These are phyloP conservation scores for Nothobranchius furzeri DNA, from an alignment of 2,113 vertebrate species.

Conservation along the genomic window DNA sequence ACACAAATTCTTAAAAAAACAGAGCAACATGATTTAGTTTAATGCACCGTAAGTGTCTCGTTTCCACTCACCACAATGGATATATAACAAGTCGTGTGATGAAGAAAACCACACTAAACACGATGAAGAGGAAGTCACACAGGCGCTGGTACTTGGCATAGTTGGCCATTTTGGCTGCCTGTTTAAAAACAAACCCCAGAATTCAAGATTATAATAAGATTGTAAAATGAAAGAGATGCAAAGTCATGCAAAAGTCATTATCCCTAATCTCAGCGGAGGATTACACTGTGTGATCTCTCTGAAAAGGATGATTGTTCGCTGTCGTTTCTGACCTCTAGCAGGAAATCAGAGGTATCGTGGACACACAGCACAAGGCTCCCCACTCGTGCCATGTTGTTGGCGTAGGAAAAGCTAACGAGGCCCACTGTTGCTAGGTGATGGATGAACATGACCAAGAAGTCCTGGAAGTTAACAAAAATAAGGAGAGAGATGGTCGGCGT, in stretches of 20 bases:
- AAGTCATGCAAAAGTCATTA: too few species aligned
- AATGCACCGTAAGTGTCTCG: too few species aligned
- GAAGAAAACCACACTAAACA: constrained; percentile 89
- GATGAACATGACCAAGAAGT: constrained; percentile 95
- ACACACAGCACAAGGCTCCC: constrained; percentile 91
- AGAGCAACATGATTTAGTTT: not conserved
- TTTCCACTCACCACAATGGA: constrained; percentile 89
- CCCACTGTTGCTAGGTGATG: constrained; percentile 90
- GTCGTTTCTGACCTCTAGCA: constrained; percentile 86
- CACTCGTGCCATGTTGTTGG: constrained; percentile 94
- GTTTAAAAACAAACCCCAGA: constrained; percentile 5
- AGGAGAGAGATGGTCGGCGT: not conserved
- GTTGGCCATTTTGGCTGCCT: constrained; percentile 96
- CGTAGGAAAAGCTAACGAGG: constrained; percentile 93
- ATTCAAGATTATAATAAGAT: too few species aligned
- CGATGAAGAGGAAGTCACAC: constrained; percentile 90
- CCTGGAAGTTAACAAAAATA: constrained; percentile 73
- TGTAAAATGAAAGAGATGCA: too few species aligned
- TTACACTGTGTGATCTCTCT: too few species aligned
- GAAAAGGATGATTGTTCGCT: not conserved
- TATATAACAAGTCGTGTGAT: constrained; percentile 89
- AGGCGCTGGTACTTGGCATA: constrained; percentile 93
- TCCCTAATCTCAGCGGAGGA: too few species aligned
- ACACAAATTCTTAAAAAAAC: not conserved
- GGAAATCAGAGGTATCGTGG: constrained; percentile 91